Base-by-base conservation (phyloP, 2,888 invertebrate species). In the Amitus sp. region DNA sequence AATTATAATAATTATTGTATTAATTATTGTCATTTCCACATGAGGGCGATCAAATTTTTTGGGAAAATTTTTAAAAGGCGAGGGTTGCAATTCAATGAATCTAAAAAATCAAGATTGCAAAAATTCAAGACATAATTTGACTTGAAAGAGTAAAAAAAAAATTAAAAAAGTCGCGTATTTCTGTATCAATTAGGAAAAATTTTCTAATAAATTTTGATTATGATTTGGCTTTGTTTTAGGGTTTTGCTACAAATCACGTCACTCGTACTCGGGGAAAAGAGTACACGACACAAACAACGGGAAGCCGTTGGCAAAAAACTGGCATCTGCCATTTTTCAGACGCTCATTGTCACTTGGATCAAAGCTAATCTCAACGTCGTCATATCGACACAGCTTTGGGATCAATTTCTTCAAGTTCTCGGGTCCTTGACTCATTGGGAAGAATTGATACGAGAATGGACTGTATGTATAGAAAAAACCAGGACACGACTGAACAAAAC, bases 261-360 rank as follows among this genome's bases (percentile, higher is more conserved):
- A 0, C 86, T 94, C 59, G 94, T 96, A 46, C 84, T 98, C 48
- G 90, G 90, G 69, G 92, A 92, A 78, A 89, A 89, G 60, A 90
- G 91, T 3, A 89, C 90, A 1, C 90, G 90, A 72, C 87, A 90
- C 55, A 94, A 93, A 80, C 87, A 89, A 68, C 90, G 90, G 69
- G 90, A 82, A 55, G 79, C 74, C 47, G 84, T 86, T 53, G 92
- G 92, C 33, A 92, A 92, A 23, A 92, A 91, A 75, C 83, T 95
- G 62, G 94, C 94, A 3, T 93, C 93, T 17, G 94, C 94, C 0
- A 87, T 94, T 68, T 93, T 94, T 74, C 92, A 98, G 87, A 98
- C 98, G 0, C 84, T 98, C 46, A 96, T 98, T 69, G 96, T 98
- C 65, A 97, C 97, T 2, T 98, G 98, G 97, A 97, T 98, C 71